Evolutionary conservation across 2,113 vertebrate species (phyloP), one percentile per base, ranked within the genome.

Genomic region (Larimichthys polyactis): DNA sequence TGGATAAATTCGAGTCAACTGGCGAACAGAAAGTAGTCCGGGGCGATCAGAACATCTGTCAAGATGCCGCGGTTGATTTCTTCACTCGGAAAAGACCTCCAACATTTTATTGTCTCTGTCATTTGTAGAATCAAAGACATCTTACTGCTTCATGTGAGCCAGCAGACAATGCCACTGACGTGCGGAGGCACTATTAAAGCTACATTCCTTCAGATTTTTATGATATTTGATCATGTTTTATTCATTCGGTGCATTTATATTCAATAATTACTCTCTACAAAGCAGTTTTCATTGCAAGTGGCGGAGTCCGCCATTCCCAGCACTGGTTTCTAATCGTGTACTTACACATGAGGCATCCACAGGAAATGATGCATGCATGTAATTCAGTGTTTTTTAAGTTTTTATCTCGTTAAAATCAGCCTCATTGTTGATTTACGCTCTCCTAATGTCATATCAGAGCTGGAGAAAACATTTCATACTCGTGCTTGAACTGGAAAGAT

Each of bases 1-100:
- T 81, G 2, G 68, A 83, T 80, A 44, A 81, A 79, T 36, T 48
- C 14, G 69, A 64, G 72, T 67, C 58, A 87, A 78, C 52, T 44
- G 75, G 71, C 65, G 74, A 65, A 65, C 32, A 57, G 54, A 54
- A 40, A 58, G 60, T 12, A 44, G 43, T 8, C 20, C 1, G 6
- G 49, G 17, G 5, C 24, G 32, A 73, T 75, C 51, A 22, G 54
- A 80, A 78, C 22, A 58, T 75, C 60, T 83, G 43, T 71, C n/a
- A 40, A 70, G 49, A 77, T 64, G 66, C 32, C n/a, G 48, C 0
- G 24, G 27, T 14, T 16, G 74, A 79, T 71, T 62, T 64, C 40
- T 76, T 67, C 63, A 46, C 7, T 5, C 11, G 2, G 68, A 62
- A 59, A 55, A 44, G 2, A 32, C 1, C 9, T 32, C 54, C 27